phyloP scores from a whole-genome alignment of 2,113 vertebrate genomes.

The Nothobranchius furzeri region DNA sequence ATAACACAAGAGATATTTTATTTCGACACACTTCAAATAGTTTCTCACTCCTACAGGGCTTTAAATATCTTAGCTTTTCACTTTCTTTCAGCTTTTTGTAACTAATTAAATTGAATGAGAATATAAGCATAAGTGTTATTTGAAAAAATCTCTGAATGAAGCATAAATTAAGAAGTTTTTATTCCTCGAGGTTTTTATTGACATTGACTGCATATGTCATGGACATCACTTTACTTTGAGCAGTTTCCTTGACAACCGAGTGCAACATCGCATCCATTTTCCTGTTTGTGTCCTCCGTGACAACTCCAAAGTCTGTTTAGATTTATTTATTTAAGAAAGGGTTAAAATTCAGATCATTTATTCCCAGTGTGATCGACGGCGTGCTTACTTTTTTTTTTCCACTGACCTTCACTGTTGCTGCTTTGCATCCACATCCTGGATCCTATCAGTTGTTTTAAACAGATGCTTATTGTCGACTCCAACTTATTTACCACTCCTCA shows the following conservation, averaged over 20 bases:
- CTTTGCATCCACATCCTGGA: conserved; percentile 27
- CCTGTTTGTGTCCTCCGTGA: conserved; percentile 56
- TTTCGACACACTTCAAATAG: too few relatives aligned
- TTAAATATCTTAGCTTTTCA: too few relatives aligned
- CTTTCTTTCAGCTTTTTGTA: too few relatives aligned
- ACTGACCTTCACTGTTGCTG: conserved; percentile 23
- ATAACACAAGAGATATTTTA: too few relatives aligned
- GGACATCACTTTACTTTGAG: conserved; percentile 31
- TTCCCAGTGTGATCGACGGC: conserved; percentile 11
- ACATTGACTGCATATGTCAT: not conserved
- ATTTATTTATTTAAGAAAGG: conserved; percentile 46
- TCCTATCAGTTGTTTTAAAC: conserved; percentile 53
- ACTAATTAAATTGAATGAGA: too few relatives aligned
- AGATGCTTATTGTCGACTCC: conserved; percentile 66
- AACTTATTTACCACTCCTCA: conserved; percentile 59
- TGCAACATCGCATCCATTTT: conserved; percentile 48
- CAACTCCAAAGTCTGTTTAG: conserved; percentile 41
- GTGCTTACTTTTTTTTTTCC: conserved; percentile 8
- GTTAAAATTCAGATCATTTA: conserved; percentile 19
- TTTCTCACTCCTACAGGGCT: too few relatives aligned
- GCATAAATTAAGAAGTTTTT: too few relatives aligned
- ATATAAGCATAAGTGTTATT: too few relatives aligned
- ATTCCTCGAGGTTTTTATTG: not conserved
- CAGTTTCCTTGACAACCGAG: conserved; percentile 72
- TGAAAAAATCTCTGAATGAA: not conserved